A percentile compares a stretch with the other conserved stretches of the same genome.
Evolutionary conservation across 2,797 vertebrate species (phyloP).

Genomic region (Betta splendens): DNA sequence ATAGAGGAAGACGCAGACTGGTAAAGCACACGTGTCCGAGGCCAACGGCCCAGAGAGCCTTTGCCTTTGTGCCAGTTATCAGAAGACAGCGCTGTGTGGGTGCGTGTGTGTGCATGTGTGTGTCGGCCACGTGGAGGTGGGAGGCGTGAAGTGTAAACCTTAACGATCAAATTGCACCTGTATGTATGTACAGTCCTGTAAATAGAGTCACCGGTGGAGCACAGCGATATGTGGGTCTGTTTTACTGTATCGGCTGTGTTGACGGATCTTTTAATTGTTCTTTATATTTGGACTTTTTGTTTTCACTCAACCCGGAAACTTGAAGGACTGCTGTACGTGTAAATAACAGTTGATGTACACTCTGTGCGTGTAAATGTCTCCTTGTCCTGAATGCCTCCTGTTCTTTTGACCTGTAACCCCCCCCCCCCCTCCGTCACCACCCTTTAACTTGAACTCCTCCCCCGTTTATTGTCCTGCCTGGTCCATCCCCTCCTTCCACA

Average conservation of each 20-base stretch:
- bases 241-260: slow-evolving; percentile 76
- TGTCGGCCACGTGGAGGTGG: slow-evolving; percentile 51
- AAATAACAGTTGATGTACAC: slow-evolving; percentile 94
- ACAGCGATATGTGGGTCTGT: slow-evolving; percentile 77
- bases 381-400: slow-evolving; percentile 84
- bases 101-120: slow-evolving; percentile 26
- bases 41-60: slow-evolving; percentile 53
- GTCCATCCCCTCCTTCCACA: slow-evolving; percentile 63
- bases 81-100: slow-evolving; percentile 45
- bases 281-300: slow-evolving; percentile 75
- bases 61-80: slow-evolving; percentile 50
- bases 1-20: slow-evolving; percentile 99
- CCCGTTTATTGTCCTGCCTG: slow-evolving; percentile 74
- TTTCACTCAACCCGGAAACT: slow-evolving; percentile 92
- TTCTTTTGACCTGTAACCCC: slow-evolving; percentile 70
- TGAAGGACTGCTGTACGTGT: slow-evolving; percentile 99
- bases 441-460: slow-evolving; percentile 67
- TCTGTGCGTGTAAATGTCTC: slow-evolving; percentile 93
- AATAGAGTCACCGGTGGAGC: slow-evolving; percentile 65
- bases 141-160: slow-evolving; percentile 62
- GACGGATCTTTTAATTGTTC: slow-evolving; percentile 71
- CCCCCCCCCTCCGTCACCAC: slow-evolving; percentile 46
- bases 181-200: slow-evolving; percentile 73
- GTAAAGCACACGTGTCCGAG: slow-evolving; percentile 82
- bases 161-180: slow-evolving; percentile 68